Evolutionary conservation across 2,113 vertebrate genomes (phyloP).

Genomic region (Camelus bactrianus): DNA sequence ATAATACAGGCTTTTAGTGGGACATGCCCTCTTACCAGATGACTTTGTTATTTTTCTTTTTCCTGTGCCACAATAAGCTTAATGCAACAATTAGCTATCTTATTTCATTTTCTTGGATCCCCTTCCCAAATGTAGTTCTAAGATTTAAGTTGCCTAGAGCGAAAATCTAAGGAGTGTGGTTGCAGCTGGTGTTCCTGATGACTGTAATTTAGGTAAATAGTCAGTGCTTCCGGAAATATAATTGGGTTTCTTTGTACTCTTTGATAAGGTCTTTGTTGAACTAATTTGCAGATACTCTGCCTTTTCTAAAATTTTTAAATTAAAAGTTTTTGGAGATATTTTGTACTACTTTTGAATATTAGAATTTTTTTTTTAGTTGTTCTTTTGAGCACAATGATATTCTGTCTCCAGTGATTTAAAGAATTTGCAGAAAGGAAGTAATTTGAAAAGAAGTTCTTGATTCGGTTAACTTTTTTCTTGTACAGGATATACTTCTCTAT

Average conservation of each 20-base stretch:
- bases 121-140: slow-evolving; percentile 63
- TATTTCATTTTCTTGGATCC: slow-evolving; percentile 67
- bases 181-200: slow-evolving; percentile 68
- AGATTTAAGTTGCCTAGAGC: slow-evolving; percentile 68
- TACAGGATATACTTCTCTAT: background rate
- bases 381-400: background rate
- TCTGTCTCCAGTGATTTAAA: background rate
- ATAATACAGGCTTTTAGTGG: slow-evolving; percentile 27
- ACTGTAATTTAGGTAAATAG: slow-evolving; percentile 75
- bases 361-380: background rate
- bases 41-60: background rate
- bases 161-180: slow-evolving; percentile 59
- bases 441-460: background rate
- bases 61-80: slow-evolving; percentile 40
- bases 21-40: slow-evolving; percentile 21
- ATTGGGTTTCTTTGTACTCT: slow-evolving; percentile 61
- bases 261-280: slow-evolving; percentile 66
- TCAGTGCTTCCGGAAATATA: slow-evolving; percentile 67
- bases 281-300: slow-evolving; percentile 47
- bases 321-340: slow-evolving; percentile 8
- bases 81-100: slow-evolving; percentile 74
- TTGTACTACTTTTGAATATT: background rate
- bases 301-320: slow-evolving; percentile 62
- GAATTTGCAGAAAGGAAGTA: background rate
- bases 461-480: background rate